Evolutionary conservation across 1,140 invertebrate species (phyloP).

Genomic region (Saccostrea cuccullata): DNA sequence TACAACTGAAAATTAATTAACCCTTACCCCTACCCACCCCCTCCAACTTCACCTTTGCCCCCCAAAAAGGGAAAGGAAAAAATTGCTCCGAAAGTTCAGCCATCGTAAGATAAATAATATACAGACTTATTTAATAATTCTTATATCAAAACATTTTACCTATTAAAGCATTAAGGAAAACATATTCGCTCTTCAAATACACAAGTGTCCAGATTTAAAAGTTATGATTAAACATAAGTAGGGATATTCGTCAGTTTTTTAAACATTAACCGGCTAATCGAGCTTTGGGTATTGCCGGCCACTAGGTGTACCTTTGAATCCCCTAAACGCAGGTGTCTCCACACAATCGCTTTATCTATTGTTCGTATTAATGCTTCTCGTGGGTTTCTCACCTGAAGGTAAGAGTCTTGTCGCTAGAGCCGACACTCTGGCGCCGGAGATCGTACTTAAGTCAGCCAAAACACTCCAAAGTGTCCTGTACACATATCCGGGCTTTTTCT

Average conservation of each 20-base stretch:
- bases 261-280: slow-evolving; percentile 24
- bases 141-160: slow-evolving; percentile 3
- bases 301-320: slow-evolving; percentile 30
- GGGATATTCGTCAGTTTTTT: slow-evolving; percentile 34
- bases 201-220: slow-evolving; percentile 15
- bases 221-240: slow-evolving; percentile 32
- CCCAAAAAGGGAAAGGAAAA: too few relatives aligned
- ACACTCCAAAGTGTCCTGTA: slow-evolving; percentile 40
- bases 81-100: too few relatives aligned
- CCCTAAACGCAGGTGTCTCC: slow-evolving; percentile 50
- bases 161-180: background rate
- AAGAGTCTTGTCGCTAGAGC: slow-evolving; percentile 42
- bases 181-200: background rate
- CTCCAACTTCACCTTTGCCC: too few relatives aligned
- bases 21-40: background rate
- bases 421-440: slow-evolving; percentile 46
- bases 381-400: slow-evolving; percentile 49
- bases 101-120: too few relatives aligned
- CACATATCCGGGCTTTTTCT: slow-evolving; percentile 46
- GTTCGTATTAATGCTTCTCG: slow-evolving; percentile 48
- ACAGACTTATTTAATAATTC: background rate
- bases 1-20: too few relatives aligned
- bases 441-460: slow-evolving; percentile 49
- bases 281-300: background rate
- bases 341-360: slow-evolving; percentile 48